These are phyloP conservation scores for Tenebrosternarchus preto DNA, from an alignment of 2,113 vertebrate genomes.

Conservation along the genomic window DNA sequence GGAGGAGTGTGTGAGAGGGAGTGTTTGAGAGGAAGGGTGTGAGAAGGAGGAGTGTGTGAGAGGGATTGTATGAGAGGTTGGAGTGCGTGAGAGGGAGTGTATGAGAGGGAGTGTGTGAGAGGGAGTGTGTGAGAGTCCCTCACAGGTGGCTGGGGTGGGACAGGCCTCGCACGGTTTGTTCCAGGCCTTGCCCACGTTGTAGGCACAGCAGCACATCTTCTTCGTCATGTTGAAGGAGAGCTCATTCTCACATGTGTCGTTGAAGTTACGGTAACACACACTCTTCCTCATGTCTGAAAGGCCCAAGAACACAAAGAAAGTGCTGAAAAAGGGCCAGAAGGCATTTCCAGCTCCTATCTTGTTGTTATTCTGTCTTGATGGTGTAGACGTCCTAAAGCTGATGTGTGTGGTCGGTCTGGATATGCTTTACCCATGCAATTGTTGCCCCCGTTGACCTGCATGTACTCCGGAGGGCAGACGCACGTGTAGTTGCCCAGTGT, in stretches of 20 bases:
- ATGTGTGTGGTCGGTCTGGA: neutral
- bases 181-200: slow-evolving; percentile 93
- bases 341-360: too few relatives aligned
- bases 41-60: too few relatives aligned
- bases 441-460: slow-evolving; percentile 92
- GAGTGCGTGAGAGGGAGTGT: too few relatives aligned
- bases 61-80: too few relatives aligned
- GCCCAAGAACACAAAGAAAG: neutral
- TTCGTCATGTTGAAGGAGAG: slow-evolving; percentile 92
- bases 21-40: too few relatives aligned
- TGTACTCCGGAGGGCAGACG: slow-evolving; percentile 89
- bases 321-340: neutral
- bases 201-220: slow-evolving; percentile 95
- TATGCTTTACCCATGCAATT: slow-evolving; percentile 86
- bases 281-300: slow-evolving; percentile 86
- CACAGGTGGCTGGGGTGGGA: slow-evolving; percentile 85
- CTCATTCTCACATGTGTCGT: slow-evolving; percentile 88
- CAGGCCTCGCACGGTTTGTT: slow-evolving; percentile 93
- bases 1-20: too few relatives aligned
- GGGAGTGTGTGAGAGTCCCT: slow-evolving; percentile 57
- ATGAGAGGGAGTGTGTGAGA: too few relatives aligned
- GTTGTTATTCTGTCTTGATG: neutral
- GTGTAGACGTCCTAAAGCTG: neutral
- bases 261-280: slow-evolving; percentile 88
- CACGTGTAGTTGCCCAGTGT: slow-evolving; percentile 93